phyloP scores from a whole-genome alignment of 2,888 invertebrate species.

The Eilema depressum region DNA sequence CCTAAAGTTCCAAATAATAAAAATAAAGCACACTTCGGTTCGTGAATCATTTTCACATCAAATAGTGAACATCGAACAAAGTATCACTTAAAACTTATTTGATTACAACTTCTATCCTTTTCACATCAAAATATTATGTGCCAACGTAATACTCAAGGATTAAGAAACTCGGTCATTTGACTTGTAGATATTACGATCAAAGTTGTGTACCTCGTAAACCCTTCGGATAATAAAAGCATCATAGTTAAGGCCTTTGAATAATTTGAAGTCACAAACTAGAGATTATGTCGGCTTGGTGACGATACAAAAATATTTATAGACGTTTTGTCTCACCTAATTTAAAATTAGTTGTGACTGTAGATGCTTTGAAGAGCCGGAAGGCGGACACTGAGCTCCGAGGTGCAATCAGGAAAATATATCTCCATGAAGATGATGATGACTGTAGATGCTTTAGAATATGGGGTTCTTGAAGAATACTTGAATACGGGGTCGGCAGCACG shows the following conservation, averaged over 20 bases:
- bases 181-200: slow-evolving; percentile 49
- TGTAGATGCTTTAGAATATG: too few species aligned
- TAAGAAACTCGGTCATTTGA: slow-evolving; percentile 41
- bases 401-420: too few species aligned
- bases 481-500: too few species aligned
- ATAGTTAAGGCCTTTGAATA: slow-evolving; percentile 41
- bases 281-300: slow-evolving; percentile 41
- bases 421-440: too few species aligned
- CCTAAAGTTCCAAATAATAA: slow-evolving; percentile 5
- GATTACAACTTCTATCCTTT: slow-evolving; percentile 23
- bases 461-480: too few species aligned
- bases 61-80: slow-evolving; percentile 13
- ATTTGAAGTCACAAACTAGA: slow-evolving; percentile 47
- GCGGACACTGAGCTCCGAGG: too few species aligned
- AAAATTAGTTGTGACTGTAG: too few species aligned
- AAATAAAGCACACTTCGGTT: slow-evolving; percentile 16
- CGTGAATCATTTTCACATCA: slow-evolving; percentile 16
- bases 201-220: slow-evolving; percentile 40
- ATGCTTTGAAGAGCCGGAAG: too few species aligned
- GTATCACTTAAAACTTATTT: slow-evolving; percentile 21
- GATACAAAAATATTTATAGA: slow-evolving; percentile 41
- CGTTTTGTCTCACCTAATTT: slow-evolving; percentile 11
- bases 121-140: slow-evolving; percentile 22
- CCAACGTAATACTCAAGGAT: slow-evolving; percentile 24
- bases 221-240: slow-evolving; percentile 46